phyloP scores from a whole-genome alignment of 2,113 vertebrate genomes.

The Ellobius talpinus region DNA sequence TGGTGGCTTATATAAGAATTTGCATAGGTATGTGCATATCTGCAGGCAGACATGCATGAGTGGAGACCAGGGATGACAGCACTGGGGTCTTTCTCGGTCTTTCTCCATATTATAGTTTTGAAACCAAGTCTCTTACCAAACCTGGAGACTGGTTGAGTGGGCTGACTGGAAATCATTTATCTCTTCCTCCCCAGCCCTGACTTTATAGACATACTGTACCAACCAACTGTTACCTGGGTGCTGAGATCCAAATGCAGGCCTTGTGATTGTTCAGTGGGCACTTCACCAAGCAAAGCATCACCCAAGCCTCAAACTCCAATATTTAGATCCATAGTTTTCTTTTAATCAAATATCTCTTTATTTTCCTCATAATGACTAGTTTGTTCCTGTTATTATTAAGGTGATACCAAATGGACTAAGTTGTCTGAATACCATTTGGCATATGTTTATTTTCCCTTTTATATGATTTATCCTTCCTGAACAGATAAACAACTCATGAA shows the following conservation, averaged over 20 bases:
- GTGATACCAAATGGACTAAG: not conserved
- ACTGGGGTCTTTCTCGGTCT: not conserved
- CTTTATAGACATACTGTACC: not conserved
- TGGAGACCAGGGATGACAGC: not conserved
- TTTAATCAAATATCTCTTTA: not conserved
- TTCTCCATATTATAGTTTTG: not conserved
- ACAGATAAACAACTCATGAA: not conserved
- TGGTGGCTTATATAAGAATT: too few relatives aligned
- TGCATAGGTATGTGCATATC: not conserved
- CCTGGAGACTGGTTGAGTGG: not conserved
- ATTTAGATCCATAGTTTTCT: not conserved
- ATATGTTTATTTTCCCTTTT: not conserved
- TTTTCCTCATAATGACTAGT: not conserved
- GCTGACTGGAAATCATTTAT: not conserved
- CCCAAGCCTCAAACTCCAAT: not conserved
- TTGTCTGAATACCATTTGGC: slow-evolving; percentile 20
- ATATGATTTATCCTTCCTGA: not conserved
- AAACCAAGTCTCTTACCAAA: not conserved
- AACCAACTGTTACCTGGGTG: not conserved
- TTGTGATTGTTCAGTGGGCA: not conserved
- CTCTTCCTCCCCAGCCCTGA: not conserved
- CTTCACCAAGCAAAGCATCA: not conserved
- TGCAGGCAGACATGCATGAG: not conserved
- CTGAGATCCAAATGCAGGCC: not conserved
- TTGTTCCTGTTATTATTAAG: not conserved